Evolutionary conservation across 2,797 vertebrate genomes (phyloP), one percentile per base, ranked within the genome.

Genomic region (Melanotaenia pygmaea): DNA sequence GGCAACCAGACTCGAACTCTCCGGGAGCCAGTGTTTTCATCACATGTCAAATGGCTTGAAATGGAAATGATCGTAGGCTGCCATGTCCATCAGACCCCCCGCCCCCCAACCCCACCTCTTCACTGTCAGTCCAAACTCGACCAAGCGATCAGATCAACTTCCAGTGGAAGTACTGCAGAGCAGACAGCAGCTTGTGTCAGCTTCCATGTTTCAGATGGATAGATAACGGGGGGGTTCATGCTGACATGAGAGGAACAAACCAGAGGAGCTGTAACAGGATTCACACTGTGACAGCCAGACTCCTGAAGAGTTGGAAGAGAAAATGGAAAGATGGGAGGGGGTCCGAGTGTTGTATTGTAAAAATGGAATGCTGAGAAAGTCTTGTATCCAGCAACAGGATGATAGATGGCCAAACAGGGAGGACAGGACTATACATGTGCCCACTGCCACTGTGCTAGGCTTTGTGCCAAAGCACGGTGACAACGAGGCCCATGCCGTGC

Each of bases 381-480:
- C 74, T 73, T 81, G 73, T 80, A 45, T 80, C 84, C 43, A 38
- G 51, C 69, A 83, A 84, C 64, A 74, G 75, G 72, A 81, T 92
- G 87, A 92, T 76, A 89, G 89, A 92, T 89, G 83, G 77, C 61
- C 81, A 73, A 80, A 87, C 84, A 91, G 82, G 72, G 76, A 89
- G 86, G 88, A 87, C 78, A 68, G 85, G 72, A 76, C 72, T 34
- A 86, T 83, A 88, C 90, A 82, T 79, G 81, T 80, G 88, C 77
- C 76, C 77, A 28, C 71, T 56, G 84, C 82, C 91, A 91, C 90
- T 89, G 92, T 88, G 77, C 81, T 77, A 72, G 88, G 90, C 69
- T 38, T 28, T 2, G 64, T 32, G 90, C 90, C 90, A 92, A 86
- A 50, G 43, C 76, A 50, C 18, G 64, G 75, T 47, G 83, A 69